Base-by-base conservation (phyloP, 2,888 invertebrate species). In the Griposia aprilina region DNA sequence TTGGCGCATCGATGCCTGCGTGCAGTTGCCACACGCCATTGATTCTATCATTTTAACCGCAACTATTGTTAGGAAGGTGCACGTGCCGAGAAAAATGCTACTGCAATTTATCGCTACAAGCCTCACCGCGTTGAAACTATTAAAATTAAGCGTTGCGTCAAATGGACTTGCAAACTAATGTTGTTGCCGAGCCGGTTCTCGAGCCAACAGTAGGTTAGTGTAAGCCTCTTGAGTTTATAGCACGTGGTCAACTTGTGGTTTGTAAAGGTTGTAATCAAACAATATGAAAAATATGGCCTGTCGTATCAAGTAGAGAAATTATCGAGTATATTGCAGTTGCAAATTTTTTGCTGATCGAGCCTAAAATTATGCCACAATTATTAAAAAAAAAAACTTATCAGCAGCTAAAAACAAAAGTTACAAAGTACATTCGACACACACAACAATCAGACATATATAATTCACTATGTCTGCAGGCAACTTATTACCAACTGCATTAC, bases 61-160 rank as follows among this genome's bases (percentile, higher is more conserved):
- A 86, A 83, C 80, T 70, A 75, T 73, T 82, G 83, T 83, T 76
- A 78, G 81, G 86, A 87, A 88, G 87, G 87, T 79, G 89, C 91
- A 91, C 90, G 90, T 87, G 90, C 89, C 89, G 87, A 91, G 93
- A 93, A 93, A 93, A 93, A 89, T 90, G 81, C 89, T 91, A 86
- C 87, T 86, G 89, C 90, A 94, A 94, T 94, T 89, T 85, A 76
- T 78, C 85, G 90, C 88, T 83, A 91, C 93, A 92, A 92, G 93
- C 92, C 87, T 92, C 91, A 94, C 88, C 90, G 92, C 90, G 80
- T 91, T 91, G 90, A 90, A 92, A 91, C 87, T 92, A 91, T 91
- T 89, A 87, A 87, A 90, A 90, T 91, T 84, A 88, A 85, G 80
- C 76, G 86, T 92, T 92, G 90, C 90, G 87, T 87, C 90, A 91